Conservation (phyloP, 92 coral and sea anemone genomes). For the Umimayanthus kanabou region DNA sequence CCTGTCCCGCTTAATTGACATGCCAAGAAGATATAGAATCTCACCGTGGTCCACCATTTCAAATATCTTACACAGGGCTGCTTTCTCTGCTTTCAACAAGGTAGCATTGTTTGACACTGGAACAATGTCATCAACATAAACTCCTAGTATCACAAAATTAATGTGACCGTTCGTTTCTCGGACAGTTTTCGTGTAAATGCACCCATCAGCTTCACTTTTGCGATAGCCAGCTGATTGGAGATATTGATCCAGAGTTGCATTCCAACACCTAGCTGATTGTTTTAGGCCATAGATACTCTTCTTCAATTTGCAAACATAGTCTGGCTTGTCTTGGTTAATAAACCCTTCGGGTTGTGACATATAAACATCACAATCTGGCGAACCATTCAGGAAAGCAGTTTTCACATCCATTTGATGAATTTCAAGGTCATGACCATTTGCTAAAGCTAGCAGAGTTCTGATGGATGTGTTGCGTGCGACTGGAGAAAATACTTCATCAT, state of each 20-base stretch:
- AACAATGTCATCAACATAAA: conserved; percentile 20
- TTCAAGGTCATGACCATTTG: conserved; percentile 47
- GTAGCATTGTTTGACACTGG: conserved; percentile 43
- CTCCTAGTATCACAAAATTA: conserved; percentile 9
- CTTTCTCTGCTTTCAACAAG: conserved; percentile 59
- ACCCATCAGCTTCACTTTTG: conserved; percentile 24
- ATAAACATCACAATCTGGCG: too few relatives aligned
- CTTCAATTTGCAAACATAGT: conserved; percentile 55
- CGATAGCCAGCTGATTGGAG: conserved; percentile 28
- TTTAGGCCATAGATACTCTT: conserved; percentile 56
- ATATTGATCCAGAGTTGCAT: conserved; percentile 33
- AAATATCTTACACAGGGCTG: conserved; percentile 52
- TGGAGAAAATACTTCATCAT: too few relatives aligned
- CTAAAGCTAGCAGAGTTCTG: conserved; percentile 24
- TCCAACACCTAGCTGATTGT: conserved; percentile 60
- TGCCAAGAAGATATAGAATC: conserved; percentile 53
- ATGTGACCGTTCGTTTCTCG: too few relatives aligned
- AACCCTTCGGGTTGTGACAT: conserved; percentile 51
- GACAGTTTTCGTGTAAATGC: too few relatives aligned
- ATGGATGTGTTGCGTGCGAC: too few relatives aligned
- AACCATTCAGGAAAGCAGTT: too few relatives aligned
- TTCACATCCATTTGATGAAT: conserved; percentile 46
- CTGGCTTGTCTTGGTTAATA: conserved; percentile 57
- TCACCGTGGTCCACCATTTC: conserved; percentile 58
- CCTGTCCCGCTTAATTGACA: conserved; percentile 45